Conservation (phyloP, 2,113 vertebrate species). For the Sakesphorus luctuosus region DNA sequence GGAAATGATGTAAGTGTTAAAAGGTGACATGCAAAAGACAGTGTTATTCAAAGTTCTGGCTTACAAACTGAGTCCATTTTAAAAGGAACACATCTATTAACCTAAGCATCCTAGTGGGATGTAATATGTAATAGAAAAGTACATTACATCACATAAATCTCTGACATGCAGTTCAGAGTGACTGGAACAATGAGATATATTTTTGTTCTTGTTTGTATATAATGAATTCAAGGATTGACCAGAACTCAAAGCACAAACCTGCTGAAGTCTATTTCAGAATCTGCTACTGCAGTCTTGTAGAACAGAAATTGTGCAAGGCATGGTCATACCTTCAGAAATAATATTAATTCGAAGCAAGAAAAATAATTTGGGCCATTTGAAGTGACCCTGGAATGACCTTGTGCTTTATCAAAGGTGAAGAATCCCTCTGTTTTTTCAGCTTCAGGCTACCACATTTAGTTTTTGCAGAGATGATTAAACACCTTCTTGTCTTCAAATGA, state of each 20-base stretch:
- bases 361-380: neutral
- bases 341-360: neutral
- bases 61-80: neutral
- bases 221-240: neutral
- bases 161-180: neutral
- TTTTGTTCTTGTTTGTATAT: neutral
- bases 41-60: slow-evolving; percentile 16
- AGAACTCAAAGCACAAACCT: neutral
- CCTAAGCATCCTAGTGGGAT: neutral
- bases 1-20: slow-evolving; percentile 66
- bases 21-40: slow-evolving; percentile 26
- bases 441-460: neutral
- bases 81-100: neutral
- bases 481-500: neutral
- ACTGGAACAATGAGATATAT: neutral
- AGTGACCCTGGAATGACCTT: neutral
- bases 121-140: neutral
- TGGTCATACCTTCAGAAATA: neutral
- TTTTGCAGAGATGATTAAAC: neutral
- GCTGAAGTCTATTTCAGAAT: neutral
- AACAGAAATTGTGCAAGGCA: neutral
- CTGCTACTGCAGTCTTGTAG: neutral
- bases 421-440: neutral
- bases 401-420: neutral
- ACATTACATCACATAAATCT: neutral